Evolutionary conservation across 2,797 vertebrate genomes (phyloP), one percentile per base, ranked within the genome.

Genomic region (Pipistrellus pipistrellus): DNA sequence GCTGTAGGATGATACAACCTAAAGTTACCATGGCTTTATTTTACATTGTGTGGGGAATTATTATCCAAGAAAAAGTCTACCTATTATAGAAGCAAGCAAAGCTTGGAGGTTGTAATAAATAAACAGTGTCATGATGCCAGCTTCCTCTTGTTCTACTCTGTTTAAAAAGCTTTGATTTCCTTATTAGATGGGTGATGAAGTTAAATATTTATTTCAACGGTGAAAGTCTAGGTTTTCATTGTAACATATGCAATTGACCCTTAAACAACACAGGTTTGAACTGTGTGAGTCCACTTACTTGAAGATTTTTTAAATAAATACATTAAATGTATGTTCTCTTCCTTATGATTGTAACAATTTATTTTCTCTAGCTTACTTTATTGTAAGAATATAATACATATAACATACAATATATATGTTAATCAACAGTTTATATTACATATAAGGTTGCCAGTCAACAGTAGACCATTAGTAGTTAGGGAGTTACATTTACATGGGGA

Each of bases 81-180:
- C 35, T 82, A n/a, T n/a, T n/a, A n/a, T n/a, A 83, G 66, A 72
- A 72, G 88, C n/a, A 91, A 93, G 41, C 15, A 94, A 93, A 75
- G 17, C 8, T 87, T 35, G 35, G 21, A 41, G 9, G 1, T 59
- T n/a, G 0, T 51, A 86, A 35, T 14, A 87, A 75, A 57, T 10
- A 85, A 59, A 46, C 4, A 85, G 53, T 23, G 14, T 85, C 35
- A 27, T 57, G 1, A 44, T 48, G 4, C 9, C 30, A 93, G 55
- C 2, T 32, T 90, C 21, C 38, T 94, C 62, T 90, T 85, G 7
- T 35, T 81, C 17, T 27, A 48, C 20, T 83, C 10, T 83, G n/a
- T 27, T 77, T 81, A 44, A 68, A 80, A 80, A 46, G 38, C 48
- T 85, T 93, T 88, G 35, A 93, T 85, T 85, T 68, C 17, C 72